Conservation (phyloP, 2,888 invertebrate genomes). For the Acanthosepion pharaonis region DNA sequence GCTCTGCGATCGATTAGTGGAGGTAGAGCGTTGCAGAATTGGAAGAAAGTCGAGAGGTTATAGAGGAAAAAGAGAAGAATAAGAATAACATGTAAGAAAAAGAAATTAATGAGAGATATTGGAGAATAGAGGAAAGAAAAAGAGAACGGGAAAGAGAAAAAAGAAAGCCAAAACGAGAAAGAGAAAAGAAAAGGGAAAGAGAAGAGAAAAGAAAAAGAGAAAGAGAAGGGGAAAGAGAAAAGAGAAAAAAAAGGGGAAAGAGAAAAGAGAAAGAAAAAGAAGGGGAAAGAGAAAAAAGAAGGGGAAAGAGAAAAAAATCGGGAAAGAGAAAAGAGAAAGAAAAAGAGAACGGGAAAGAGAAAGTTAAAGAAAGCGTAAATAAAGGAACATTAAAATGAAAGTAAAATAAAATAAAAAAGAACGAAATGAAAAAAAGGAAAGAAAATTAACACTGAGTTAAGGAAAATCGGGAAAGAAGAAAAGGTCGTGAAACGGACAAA, state of each 20-base stretch:
- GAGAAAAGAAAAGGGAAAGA: background rate
- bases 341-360: background rate
- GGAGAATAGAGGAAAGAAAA: background rate
- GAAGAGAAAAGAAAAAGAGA: accelerated
- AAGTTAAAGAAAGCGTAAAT: background rate
- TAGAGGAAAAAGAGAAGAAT: background rate
- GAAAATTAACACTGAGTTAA: background rate
- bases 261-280: background rate
- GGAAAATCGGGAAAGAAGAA: background rate
- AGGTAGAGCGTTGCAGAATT: background rate
- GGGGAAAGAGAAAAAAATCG: background rate
- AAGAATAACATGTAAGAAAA: background rate
- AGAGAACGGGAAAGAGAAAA: background rate
- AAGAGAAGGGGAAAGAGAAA: accelerated
- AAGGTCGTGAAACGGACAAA: background rate
- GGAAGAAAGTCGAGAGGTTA: background rate
- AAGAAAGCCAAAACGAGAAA: background rate
- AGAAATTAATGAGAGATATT: background rate
- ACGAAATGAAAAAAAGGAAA: background rate
- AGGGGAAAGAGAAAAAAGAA: background rate
- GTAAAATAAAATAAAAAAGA: background rate
- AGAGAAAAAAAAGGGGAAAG: accelerated
- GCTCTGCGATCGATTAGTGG: background rate
- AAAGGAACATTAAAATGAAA: background rate
- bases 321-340: background rate